A percentile compares a stretch with the other conserved stretches of the same genome.
phyloP scores from a whole-genome alignment of 2,888 invertebrate species.

The Pristionchus mayeri region DNA sequence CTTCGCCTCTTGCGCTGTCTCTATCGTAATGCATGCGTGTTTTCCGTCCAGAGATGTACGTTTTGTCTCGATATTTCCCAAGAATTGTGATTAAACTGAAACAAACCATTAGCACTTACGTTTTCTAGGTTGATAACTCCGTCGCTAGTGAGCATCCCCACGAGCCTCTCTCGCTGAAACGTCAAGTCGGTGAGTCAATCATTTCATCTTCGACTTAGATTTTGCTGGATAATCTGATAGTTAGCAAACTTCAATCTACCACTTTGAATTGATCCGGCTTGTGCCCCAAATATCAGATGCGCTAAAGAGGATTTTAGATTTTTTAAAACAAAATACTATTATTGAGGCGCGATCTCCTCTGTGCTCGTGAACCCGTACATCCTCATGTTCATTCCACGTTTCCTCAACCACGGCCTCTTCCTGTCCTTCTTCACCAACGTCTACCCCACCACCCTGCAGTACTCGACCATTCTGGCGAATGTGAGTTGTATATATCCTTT shows the following conservation, averaged over 20 bases:
- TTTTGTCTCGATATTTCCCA: neutral
- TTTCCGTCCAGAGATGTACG: neutral
- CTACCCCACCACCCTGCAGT: conserved; percentile 12
- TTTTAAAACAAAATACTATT: neutral
- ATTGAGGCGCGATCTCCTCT: neutral
- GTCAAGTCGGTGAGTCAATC: neutral
- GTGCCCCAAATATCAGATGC: too few relatives aligned
- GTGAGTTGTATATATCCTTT: neutral
- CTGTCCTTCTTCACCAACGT: neutral
- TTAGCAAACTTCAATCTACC: too few relatives aligned
- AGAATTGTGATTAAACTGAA: too few relatives aligned
- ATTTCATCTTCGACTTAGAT: too few relatives aligned
- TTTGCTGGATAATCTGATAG: too few relatives aligned
- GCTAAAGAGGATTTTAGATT: too few relatives aligned
- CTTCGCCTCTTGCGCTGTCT: neutral
- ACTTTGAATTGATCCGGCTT: too few relatives aligned
- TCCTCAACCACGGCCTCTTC: conserved; percentile 18
- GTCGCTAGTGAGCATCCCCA: neutral
- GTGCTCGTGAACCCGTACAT: neutral
- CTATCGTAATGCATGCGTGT: neutral
- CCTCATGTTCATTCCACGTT: conserved; percentile 8
- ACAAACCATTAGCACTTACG: neutral
- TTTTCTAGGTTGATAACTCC: neutral
- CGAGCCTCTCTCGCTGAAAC: neutral
- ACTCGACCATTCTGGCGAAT: conserved; percentile 10